A percentile compares a stretch with the other conserved stretches of the same genome.
phyloP scores from a whole-genome alignment of 1,140 invertebrate species.

The Ylistrum balloti region DNA sequence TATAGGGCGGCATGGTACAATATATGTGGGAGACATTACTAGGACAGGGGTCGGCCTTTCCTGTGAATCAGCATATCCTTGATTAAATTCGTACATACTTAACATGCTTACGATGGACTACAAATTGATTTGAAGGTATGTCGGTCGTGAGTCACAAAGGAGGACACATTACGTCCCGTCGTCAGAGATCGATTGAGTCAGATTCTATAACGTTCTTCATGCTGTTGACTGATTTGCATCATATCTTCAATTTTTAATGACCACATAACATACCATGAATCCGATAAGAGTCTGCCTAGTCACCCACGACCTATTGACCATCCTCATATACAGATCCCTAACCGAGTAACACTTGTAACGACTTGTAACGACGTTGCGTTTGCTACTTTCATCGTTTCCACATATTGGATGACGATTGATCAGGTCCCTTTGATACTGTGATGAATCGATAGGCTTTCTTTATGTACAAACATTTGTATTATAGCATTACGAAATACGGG shows the following conservation, averaged over 20 bases:
- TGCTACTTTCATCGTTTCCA: too few species aligned
- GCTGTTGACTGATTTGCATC: not conserved
- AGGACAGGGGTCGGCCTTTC: not conserved
- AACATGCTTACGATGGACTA: not conserved
- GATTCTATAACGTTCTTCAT: not conserved
- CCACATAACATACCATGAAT: not conserved
- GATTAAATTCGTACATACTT: constrained; percentile 35
- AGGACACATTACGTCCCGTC: not conserved
- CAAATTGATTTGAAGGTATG: not conserved
- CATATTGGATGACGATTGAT: too few species aligned
- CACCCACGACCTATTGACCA: too few species aligned
- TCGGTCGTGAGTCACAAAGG: not conserved
- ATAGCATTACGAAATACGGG: too few species aligned
- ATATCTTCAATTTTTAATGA: not conserved
- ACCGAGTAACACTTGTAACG: too few species aligned
- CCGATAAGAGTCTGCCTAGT: not conserved
- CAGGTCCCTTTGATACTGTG: too few species aligned
- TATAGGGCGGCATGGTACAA: not conserved
- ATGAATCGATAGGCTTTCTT: too few species aligned
- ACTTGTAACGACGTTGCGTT: too few species aligned
- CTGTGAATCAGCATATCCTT: not conserved
- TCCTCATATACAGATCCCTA: too few species aligned
- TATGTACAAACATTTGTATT: too few species aligned
- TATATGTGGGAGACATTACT: not conserved
- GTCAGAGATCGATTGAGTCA: not conserved